Base-by-base conservation (phyloP, 2,797 vertebrate species). In the Cygnus olor region DNA sequence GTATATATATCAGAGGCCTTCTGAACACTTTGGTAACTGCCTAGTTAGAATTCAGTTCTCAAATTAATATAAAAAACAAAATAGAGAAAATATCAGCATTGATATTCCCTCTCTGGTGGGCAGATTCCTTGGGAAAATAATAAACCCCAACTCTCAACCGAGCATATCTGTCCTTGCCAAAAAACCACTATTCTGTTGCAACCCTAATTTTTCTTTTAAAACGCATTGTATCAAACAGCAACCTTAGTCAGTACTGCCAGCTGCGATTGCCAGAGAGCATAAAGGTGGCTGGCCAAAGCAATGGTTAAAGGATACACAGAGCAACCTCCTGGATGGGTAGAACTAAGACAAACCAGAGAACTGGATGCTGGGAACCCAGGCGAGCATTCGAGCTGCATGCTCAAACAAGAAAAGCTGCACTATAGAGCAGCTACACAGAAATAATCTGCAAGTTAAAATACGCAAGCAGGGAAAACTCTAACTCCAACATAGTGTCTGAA, bases 1-100 rank as follows among this genome's bases (percentile, higher is more conserved):
- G 21, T 5, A 18, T 14, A 65, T 38, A 4, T 40, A 68, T 28
- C 78, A 80, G 32, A 84, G 44, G 36, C 65, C n/a, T 74, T 72
- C 69, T 4, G 2, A 72, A 79, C 78, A 27, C 32, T 78, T 65
- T 57, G 21, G 27, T 53, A 85, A 82, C 17, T 24, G 19, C 34
- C 19, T 40, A 28, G 12, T 58, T 73, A 90, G 81, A 87, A 87
- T 83, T 61, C 65, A 90, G 20, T n/a, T 68, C 30, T 90, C 19
- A 58, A 4, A 11, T 51, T 36, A 57, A 80, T 12, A 11, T 49
- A 70, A 87, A 89, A 28, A 40, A 44, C 2, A 57, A 15, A 49
- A 44, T 0, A 70, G 32, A 5, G 14, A 53, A 34, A 77, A 89
- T 2, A 20, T 2, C 38, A 69, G n/a, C 4, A 66, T 10, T 8